Base-by-base conservation (phyloP, 2,797 vertebrate genomes). In the Melopsittacus undulatus region DNA sequence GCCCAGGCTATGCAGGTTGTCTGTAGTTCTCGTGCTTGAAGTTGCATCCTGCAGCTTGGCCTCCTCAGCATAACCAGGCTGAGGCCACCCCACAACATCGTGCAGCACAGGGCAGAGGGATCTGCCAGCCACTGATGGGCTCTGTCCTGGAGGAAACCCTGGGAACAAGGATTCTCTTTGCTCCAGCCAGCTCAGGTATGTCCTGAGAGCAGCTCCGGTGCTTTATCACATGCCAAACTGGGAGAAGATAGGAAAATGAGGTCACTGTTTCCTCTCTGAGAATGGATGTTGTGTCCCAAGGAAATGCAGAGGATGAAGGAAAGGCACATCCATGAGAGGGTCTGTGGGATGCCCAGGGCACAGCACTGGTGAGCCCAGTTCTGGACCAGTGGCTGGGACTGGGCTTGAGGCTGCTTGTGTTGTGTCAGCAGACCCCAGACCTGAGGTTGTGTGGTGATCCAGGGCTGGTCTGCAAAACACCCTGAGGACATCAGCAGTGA, bases 281-380 rank as follows among this genome's bases (percentile, higher is more conserved):
- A 46, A 51, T 13, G 24, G 34, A 23, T 63, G 24, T 11, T 66
- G n/a, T 70, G 38, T 57, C 83, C 56, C 49, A 62, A 29, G 45
- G 30, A 79, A 61, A 72, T 0, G 1, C 21, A 59, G 43, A 24
- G 27, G 30, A 6, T n/a, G 32, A 77, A 87, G 46, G 49, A 66
- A 80, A 45, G 32, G 29, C 13, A 49, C 5, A 6, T n/a, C 20
- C 0, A 0, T 1, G 2, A 64, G 38, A 4, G 1, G 26, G 51
- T 54, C 36, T 23, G 17, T 3, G 2, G 34, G 22, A 3, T n/a
- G 20, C 49, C 45, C 43, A 27, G 36, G 45, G 30, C 23, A 12
- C 49, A 26, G 21, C 2, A 4, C 34, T 49, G 46, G 26, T 42
- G 42, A 84, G 21, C 40, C 70, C n/a, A 14, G 5, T 16, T 70